Base-by-base conservation (phyloP, 2,797 vertebrate species). In the Zalophus californianus region DNA sequence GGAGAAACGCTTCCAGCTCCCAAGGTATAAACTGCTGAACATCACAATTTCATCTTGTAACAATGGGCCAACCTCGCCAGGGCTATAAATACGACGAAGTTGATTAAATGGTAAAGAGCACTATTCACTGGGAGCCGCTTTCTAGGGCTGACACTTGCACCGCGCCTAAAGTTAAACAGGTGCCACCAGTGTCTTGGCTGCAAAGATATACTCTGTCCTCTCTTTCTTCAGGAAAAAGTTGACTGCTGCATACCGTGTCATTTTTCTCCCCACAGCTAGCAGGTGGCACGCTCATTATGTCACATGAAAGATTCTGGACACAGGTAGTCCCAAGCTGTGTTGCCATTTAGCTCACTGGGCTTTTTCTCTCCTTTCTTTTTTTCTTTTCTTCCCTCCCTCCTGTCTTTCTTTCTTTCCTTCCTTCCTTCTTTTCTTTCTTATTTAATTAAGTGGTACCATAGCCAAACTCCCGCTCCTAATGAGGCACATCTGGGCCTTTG, bases 11-110 rank as follows among this genome's bases (percentile, higher is more conserved):
- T 98, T 93, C 96, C 94, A 98, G 97, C 97, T 98, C 97, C 96
- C 66, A 96, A 98, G 97, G 97, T 97, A 98, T 93, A 97, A 98
- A 98, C 97, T 98, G 98, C 98, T 98, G 98, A 98, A 97, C 96
- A 98, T 94, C 97, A 97, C 96, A 97, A 97, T 98, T 98, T 94
- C 70, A 15, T 88, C 97, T 85, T 83, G 92, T 96, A 97, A 97
- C 97, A 97, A 97, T 97, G 97, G 97, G 94, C 97, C 96, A 66
- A 56, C 97, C 96, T 98, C 75, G 7, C 97, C 97, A 96, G 91
- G 94, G 97, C 96, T 97, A 97, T 97, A 97, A 98, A 98, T 96
- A 97, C 41, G 5, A 94, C 4, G n/a, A 16, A 2, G 86, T 0
- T 97, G 97, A 97, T 96, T 96, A 97, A 95, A 95, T 52, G 94